Conservation (phyloP, 2,888 invertebrate species). For the Itoplectis maculator region DNA sequence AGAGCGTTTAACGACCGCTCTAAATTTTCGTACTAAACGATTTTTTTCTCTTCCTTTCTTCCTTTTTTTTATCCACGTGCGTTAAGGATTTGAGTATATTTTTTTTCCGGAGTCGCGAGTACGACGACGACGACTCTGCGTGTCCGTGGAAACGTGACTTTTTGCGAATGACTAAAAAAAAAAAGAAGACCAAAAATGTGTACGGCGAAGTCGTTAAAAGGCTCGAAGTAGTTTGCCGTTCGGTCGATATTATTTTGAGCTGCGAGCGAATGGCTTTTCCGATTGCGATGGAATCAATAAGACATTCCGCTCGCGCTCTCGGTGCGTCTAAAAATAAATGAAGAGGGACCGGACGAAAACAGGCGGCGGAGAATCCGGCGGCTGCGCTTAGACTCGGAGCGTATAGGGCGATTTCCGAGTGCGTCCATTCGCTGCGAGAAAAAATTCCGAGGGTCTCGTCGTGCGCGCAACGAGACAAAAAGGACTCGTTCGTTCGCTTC, state of each 20-base stretch:
- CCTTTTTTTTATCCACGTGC: too few species aligned
- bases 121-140: too few species aligned
- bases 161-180: neutral
- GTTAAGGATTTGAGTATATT: too few species aligned
- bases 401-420: neutral
- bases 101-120: too few species aligned
- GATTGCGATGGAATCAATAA: slow-evolving; percentile 25
- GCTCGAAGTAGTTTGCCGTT: neutral
- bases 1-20: neutral
- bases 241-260: neutral
- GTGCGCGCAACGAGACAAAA: slow-evolving; percentile 7
- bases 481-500: slow-evolving; percentile 9
- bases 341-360: neutral
- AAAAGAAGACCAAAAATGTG: neutral
- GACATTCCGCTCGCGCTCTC: neutral
- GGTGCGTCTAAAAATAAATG: slow-evolving; percentile 16
- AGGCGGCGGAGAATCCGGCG: neutral
- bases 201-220: neutral
- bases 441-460: slow-evolving; percentile 5
- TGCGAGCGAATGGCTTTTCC: slow-evolving; percentile 7
- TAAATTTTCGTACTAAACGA: neutral
- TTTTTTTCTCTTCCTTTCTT: too few species aligned
- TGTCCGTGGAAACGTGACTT: too few species aligned
- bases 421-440: neutral
- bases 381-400: neutral